Evolutionary conservation across 92 coral and sea anemone genomes (phyloP).

Genomic region (Siderastrea siderea): DNA sequence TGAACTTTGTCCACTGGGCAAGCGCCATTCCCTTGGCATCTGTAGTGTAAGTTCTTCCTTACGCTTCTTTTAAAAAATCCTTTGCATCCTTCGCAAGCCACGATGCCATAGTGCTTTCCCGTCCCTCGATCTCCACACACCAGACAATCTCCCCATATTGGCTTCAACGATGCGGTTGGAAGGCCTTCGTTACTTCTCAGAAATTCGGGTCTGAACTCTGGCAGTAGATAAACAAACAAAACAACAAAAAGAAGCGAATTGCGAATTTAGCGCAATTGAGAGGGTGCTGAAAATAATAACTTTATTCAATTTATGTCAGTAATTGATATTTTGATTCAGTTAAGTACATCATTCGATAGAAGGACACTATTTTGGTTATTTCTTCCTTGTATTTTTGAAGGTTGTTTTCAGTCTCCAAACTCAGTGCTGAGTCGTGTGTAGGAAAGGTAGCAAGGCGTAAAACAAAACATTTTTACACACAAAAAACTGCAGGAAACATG

Average conservation of each 20-base stretch:
- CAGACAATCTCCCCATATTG: constrained; percentile 87
- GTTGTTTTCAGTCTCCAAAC: no score
- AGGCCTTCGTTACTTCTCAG: constrained; percentile 6
- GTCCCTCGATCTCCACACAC: constrained; percentile 96
- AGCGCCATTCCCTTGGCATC: constrained; percentile 83
- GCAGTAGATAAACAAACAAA: background rate
- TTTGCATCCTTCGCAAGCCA: constrained; percentile 98
- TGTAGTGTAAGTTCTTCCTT: constrained; percentile 81
- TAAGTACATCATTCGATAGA: no score
- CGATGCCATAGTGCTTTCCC: constrained; percentile 95
- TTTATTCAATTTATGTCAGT: no score
- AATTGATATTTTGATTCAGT: no score
- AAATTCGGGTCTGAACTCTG: constrained; percentile 34
- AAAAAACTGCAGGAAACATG: no score
- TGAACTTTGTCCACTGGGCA: constrained; percentile 93
- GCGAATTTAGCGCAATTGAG: background rate
- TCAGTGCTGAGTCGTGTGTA: no score
- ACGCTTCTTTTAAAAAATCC: constrained; percentile 96
- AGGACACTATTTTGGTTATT: no score
- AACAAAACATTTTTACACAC: no score
- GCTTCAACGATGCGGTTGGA: constrained; percentile 21
- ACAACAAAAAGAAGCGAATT: background rate
- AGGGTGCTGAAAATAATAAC: background rate
- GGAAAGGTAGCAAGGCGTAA: no score
- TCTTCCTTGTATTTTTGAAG: no score